Base-by-base conservation (phyloP, 2,888 invertebrate genomes). In the Geophilus truncorum region DNA sequence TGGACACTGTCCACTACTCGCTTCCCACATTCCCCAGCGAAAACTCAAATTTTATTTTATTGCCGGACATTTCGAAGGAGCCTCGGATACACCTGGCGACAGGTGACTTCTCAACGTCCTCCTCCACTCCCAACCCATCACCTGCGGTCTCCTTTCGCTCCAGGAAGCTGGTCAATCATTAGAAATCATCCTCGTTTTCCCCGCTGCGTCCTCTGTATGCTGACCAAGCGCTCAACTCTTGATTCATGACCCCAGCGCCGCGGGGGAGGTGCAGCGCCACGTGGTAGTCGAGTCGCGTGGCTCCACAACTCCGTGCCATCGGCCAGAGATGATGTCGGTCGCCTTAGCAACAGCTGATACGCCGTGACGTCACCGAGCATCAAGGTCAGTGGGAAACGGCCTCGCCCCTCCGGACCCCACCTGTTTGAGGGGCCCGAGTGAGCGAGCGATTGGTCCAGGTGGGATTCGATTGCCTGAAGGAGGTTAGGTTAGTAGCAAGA, bases 121-220 rank as follows among this genome's bases (percentile, higher is more conserved):
- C 70, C 18, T 51, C 70, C 70, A 70, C 70, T 15, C 25, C 70
- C 70, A 70, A 70, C 70, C 70, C 70, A 70, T 70, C 70, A 70
- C 70, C 70, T 70, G 70, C 70, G 70, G 70, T 70, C 12, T 10
- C 70, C 12, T 28, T 15, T 70, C 70, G 10, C 70, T 70, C 70
- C 70, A 70, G 70, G 70, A 70, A 70, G 70, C 70, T 70, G 70
- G 70, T 70, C 70, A 28, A 70, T 70, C 70, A 70, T 70, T 70
- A 28, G 6, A 70, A 70, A 70, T 70, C 70, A 70, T 70, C 70
- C 70, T 70, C 70, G 25, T 28, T 62, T 70, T 70, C 70, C 70
- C 70, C 28, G 70, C 70, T 70, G 70, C 10, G 70, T 70, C 10
- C 70, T 70, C 70, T 70, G 70, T 70, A 70, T 70, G 70, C 70